Conservation (phyloP, 1,140 invertebrate species). For the Platorchestia sp. region DNA sequence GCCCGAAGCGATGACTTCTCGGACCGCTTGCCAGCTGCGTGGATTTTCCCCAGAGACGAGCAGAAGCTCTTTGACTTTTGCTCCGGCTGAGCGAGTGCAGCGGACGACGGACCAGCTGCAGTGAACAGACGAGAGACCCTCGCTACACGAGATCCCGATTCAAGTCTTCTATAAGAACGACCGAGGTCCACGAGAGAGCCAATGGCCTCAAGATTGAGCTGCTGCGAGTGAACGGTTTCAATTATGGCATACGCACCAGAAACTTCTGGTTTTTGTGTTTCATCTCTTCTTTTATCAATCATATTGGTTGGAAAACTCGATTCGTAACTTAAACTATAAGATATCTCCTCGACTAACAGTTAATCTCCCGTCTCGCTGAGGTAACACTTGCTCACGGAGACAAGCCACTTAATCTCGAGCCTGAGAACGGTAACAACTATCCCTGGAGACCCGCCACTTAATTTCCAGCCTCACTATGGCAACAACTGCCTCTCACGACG, state of each 20-base stretch:
- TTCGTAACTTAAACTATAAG: neutral
- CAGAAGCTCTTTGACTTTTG: neutral
- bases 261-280: neutral
- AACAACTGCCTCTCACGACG: slow-evolving; percentile 18
- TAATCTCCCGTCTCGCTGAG: neutral
- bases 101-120: neutral
- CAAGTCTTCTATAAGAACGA: neutral
- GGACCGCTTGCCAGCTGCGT: neutral
- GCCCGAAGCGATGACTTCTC: neutral
- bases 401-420: neutral
- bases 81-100: neutral
- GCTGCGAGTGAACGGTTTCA: neutral
- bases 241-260: too few species aligned
- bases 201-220: neutral
- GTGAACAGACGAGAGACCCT: neutral
- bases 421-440: neutral
- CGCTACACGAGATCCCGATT: neutral
- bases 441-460: neutral
- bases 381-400: neutral
- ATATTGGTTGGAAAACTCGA: neutral
- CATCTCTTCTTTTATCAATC: neutral
- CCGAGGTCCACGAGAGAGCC: neutral
- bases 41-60: neutral
- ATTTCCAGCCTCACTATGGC: slow-evolving; percentile 21
- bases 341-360: neutral